A percentile compares a stretch with the other conserved stretches of the same genome.
phyloP scores from a whole-genome alignment of 2,113 vertebrate species.

The Danio rerio region DNA sequence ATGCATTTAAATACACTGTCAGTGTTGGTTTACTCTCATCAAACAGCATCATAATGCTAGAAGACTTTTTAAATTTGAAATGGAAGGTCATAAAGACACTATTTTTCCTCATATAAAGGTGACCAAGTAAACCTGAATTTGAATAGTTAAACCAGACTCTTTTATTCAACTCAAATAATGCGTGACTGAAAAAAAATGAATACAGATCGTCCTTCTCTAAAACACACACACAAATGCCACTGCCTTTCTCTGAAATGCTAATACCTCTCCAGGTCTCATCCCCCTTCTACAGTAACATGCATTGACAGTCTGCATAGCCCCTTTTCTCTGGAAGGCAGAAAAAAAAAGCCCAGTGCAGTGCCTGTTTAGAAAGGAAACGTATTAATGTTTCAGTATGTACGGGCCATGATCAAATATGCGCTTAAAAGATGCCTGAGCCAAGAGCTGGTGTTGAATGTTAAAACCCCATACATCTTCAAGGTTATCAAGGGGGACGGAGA shows the following conservation, averaged over 20 bases:
- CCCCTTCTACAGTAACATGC: conserved; percentile 69
- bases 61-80: conserved; percentile 65
- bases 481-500: conserved; percentile 77
- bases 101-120: conserved; percentile 74
- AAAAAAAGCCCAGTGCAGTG: conserved; percentile 58
- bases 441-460: conserved; percentile 75
- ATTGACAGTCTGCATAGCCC: conserved; percentile 74
- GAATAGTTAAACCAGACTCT: conserved; percentile 10
- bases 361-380: conserved; percentile 72
- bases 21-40: not conserved
- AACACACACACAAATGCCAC: conserved; percentile 53
- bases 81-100: conserved; percentile 75
- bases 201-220: conserved; percentile 46
- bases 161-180: conserved; percentile 9
- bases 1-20: conserved; percentile 12
- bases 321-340: conserved; percentile 44
- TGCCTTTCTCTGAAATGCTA: conserved; percentile 71
- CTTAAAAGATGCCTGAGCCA: conserved; percentile 71
- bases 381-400: conserved; percentile 68
- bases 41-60: conserved; percentile 68
- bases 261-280: conserved; percentile 72
- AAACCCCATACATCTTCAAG: conserved; percentile 77
- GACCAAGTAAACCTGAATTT: conserved; percentile 14
- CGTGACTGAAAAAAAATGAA: conserved; percentile 54
- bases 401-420: conserved; percentile 70